phyloP scores from a whole-genome alignment of 2,113 vertebrate species.

The Bubo scandiacus region DNA sequence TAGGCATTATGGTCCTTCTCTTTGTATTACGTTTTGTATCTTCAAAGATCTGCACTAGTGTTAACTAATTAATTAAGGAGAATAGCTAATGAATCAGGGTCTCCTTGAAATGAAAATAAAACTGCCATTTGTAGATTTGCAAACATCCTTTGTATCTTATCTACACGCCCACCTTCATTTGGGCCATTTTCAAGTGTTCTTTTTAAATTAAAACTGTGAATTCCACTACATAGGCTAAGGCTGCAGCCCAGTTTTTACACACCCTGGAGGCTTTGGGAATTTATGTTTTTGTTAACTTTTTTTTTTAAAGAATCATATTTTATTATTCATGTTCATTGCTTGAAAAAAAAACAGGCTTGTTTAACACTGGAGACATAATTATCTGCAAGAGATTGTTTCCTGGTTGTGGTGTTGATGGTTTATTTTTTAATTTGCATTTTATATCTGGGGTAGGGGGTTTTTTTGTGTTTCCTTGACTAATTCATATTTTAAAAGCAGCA shows the following conservation, averaged over 20 bases:
- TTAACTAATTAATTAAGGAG: constrained; percentile 16
- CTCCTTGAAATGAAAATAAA: not conserved
- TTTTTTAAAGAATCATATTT: not conserved
- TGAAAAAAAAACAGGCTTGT: not conserved
- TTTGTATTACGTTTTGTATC: not conserved
- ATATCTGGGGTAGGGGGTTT: not conserved
- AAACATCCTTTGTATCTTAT: not conserved
- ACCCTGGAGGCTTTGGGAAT: constrained; percentile 26
- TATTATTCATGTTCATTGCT: constrained; percentile 47
- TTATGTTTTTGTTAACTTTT: not conserved
- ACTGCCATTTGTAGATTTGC: not conserved
- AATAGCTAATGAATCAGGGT: not conserved
- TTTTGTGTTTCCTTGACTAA: not conserved
- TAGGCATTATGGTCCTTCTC: not conserved
- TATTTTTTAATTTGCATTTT: not conserved
- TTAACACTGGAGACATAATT: constrained; percentile 23
- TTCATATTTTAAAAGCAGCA: not conserved
- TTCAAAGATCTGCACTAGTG: not conserved
- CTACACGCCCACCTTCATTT: not conserved
- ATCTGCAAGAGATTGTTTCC: not conserved
- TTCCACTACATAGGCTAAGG: not conserved
- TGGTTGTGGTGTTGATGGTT: not conserved
- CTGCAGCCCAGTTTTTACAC: not conserved
- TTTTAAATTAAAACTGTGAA: not conserved
- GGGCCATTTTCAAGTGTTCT: not conserved